These are phyloP conservation scores for Aurelia aurita DNA, from an alignment of 30 jellyfish, hydroid and myxozoan genomes.

Conservation along the genomic window DNA sequence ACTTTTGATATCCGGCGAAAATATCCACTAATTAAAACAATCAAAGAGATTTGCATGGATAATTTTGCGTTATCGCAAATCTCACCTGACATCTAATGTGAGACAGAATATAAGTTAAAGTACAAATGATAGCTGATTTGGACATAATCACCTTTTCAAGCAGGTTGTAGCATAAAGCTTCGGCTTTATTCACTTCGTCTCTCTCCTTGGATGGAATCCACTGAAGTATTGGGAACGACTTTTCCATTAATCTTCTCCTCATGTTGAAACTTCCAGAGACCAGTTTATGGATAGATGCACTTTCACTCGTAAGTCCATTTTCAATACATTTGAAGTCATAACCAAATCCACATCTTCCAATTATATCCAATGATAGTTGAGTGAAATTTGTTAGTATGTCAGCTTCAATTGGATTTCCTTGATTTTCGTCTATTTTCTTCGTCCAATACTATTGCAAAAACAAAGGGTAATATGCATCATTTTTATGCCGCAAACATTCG, in stretches of 20 bases:
- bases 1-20: too few relatives aligned
- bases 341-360: constrained; percentile 68
- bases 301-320: constrained; percentile 26
- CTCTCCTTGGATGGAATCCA: constrained; percentile 51
- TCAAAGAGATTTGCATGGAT: too few relatives aligned
- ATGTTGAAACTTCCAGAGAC: constrained; percentile 43
- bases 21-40: too few relatives aligned
- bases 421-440: constrained; percentile 8
- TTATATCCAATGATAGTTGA: constrained; percentile 54
- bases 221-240: constrained; percentile 36
- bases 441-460: too few relatives aligned
- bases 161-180: too few relatives aligned
- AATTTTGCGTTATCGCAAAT: too few relatives aligned
- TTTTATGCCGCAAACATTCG: too few relatives aligned
- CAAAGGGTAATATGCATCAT: too few relatives aligned
- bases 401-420: constrained; percentile 40
- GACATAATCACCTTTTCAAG: too few relatives aligned
- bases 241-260: constrained; percentile 15
- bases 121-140: too few relatives aligned
- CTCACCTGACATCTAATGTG: too few relatives aligned
- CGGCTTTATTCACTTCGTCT: constrained; percentile 41
- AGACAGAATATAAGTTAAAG: too few relatives aligned
- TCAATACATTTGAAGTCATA: constrained; percentile 27
- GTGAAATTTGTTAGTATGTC: constrained; percentile 37
- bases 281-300: constrained; percentile 32